Evolutionary conservation across 2,113 vertebrate species (phyloP), one percentile per base, ranked within the genome.

Genomic region (Semicossyphus pulcher): DNA sequence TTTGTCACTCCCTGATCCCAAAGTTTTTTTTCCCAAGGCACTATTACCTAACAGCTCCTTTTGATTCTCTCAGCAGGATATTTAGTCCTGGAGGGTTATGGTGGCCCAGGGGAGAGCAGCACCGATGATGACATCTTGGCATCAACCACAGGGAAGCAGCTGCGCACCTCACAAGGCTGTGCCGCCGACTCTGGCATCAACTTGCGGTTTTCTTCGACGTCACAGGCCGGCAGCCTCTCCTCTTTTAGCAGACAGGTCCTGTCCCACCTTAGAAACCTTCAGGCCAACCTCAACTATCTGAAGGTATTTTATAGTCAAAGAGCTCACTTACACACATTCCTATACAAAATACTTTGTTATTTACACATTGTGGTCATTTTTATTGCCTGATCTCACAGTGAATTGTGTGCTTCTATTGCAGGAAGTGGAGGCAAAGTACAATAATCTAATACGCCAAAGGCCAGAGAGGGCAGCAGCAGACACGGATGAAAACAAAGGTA

Each of bases 351-450:
- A 49, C 10, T 28, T 0, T 32, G 4, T 16, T n/a, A 26, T 49
- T 41, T 5, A 25, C 0, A 25, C 6, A 11, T 3, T 32, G 23
- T 29, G 65, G 18, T 65, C 7, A 32, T 42, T 66, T 41, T 16
- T 36, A 21, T 49, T n/a, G 21, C 8, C 5, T 31, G 36, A 21
- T 36, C 37, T 75, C 15, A 66, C 47, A 5, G 7, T 36, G 12
- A 48, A 12, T 58, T 34, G 26, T 59, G 64, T 58, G n/a, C n/a
- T 76, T 78, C 21, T 59, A 37, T 82, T 86, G 25, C 90, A 98
- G 97, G 97, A 97, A 80, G 92, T 98, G 31, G 97, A 99, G 86
- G 94, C 94, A 81, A 96, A 94, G 90, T 98, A 98, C 78, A 92
- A 94, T 84, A 92, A 82, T 91, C 76, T 94, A 76, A 93, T 95